Conservation (phyloP, 2,888 invertebrate genomes). For the Bombyx huttoni region DNA sequence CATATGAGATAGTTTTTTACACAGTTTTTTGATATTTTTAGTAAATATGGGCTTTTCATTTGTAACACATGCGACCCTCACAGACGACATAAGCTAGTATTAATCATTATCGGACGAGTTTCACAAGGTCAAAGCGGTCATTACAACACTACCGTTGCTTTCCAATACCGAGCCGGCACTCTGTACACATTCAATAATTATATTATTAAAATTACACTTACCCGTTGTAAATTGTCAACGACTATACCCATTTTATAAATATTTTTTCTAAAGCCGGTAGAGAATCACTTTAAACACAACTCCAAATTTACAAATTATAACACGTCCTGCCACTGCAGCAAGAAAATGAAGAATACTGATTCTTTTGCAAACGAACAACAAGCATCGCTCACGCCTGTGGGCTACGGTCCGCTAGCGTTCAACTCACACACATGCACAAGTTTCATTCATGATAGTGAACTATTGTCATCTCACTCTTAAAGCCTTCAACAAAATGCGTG, state of each 20-base stretch:
- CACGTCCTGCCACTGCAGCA: conserved; percentile 55
- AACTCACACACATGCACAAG: conserved; percentile 35
- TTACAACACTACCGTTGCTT: conserved; percentile 66
- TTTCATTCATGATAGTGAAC: conserved; percentile 61
- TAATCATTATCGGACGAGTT: conserved; percentile 63
- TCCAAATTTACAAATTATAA: conserved; percentile 14
- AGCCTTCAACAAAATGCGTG: conserved; percentile 12
- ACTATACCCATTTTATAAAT: conserved; percentile 54
- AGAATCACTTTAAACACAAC: conserved; percentile 24
- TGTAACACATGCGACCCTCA: neutral
- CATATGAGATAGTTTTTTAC: too few relatives aligned
- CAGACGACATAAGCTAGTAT: conserved; percentile 30
- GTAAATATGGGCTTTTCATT: too few relatives aligned
- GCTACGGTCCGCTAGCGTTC: conserved; percentile 29
- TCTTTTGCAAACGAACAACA: conserved; percentile 10
- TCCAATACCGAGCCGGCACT: conserved; percentile 52
- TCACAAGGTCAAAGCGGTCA: conserved; percentile 72
- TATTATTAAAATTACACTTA: conserved; percentile 28
- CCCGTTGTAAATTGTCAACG: conserved; percentile 54
- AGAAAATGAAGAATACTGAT: conserved; percentile 50
- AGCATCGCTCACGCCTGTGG: conserved; percentile 4
- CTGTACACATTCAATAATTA: conserved; percentile 7
- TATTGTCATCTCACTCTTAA: conserved; percentile 45
- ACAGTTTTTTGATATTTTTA: too few relatives aligned
- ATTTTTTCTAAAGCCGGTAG: conserved; percentile 14